A percentile compares a stretch with the other conserved stretches of the same genome.
Conservation (phyloP, 2,113 vertebrate species). For the Cacatua alba region DNA sequence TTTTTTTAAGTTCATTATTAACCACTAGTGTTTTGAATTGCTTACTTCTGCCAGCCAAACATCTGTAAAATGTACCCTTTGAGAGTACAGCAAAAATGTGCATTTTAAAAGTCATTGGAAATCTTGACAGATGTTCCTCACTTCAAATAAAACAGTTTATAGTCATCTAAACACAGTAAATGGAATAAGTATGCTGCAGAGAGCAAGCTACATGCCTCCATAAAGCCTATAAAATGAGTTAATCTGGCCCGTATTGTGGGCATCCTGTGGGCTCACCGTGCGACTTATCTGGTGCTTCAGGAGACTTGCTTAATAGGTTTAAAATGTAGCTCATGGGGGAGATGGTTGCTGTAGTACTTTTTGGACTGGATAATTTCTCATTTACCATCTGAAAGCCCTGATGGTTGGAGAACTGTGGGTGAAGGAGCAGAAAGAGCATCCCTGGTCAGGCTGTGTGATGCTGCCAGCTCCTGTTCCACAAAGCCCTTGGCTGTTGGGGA, state of each 20-base stretch:
- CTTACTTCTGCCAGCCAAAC: neutral
- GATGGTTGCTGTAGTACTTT: neutral
- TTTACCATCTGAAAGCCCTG: neutral
- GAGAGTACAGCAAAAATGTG: neutral
- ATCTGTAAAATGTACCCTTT: neutral
- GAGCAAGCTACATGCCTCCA: neutral
- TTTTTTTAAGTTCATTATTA: neutral
- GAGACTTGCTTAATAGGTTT: neutral
- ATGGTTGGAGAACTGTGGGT: accelerated
- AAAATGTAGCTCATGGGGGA: neutral
- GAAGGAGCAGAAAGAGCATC: neutral
- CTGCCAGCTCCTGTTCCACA: accelerated
- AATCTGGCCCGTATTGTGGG: neutral
- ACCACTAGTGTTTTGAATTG: neutral
- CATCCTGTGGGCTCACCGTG: neutral
- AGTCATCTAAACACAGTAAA: neutral
- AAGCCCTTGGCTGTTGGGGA: accelerated
- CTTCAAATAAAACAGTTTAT: neutral
- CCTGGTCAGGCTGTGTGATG: neutral
- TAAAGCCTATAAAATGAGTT: neutral
- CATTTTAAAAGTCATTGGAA: neutral
- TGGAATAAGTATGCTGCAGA: neutral
- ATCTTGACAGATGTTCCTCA: neutral
- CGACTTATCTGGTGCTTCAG: neutral
- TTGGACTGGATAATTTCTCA: neutral